A percentile compares a stretch with the other conserved stretches of the same genome.
Conservation (phyloP, 2,113 vertebrate genomes). For the Hipposideros armiger region DNA sequence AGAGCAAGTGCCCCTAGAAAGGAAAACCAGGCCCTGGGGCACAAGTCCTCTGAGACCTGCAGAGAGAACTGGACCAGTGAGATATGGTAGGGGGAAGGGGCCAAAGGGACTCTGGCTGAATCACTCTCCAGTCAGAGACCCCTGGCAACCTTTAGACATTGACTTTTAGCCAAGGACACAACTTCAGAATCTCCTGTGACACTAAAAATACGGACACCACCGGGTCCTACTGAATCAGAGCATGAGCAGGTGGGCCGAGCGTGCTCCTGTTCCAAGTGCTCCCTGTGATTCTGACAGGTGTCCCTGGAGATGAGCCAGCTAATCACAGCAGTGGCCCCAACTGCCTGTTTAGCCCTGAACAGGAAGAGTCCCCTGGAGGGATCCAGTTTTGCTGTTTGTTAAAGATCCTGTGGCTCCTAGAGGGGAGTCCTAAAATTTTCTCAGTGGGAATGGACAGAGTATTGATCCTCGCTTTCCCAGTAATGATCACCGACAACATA, state of each 20-base stretch:
- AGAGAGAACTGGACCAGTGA: neutral
- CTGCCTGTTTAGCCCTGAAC: constrained; percentile 9
- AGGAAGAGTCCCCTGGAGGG: constrained; percentile 13
- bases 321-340: constrained; percentile 16
- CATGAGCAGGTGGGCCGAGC: constrained; percentile 60
- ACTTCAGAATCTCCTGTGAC: constrained; percentile 57
- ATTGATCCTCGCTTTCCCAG: neutral
- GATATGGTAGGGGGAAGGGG: neutral
- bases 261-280: constrained; percentile 38
- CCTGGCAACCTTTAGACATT: constrained; percentile 12
- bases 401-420: neutral
- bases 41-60: neutral
- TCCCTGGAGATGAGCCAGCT: constrained; percentile 72
- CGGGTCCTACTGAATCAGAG: constrained; percentile 55
- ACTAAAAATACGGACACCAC: constrained; percentile 72
- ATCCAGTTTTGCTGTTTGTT: constrained; percentile 42
- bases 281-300: constrained; percentile 77
- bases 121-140: neutral
- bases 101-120: neutral
- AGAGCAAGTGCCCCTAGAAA: neutral
- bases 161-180: constrained; percentile 4
- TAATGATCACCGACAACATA: no score
- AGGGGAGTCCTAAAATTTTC: neutral
- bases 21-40: neutral
- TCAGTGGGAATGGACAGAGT: neutral